Conservation (phyloP, 2,888 invertebrate genomes). For the Dasysyrphus tricinctus region DNA sequence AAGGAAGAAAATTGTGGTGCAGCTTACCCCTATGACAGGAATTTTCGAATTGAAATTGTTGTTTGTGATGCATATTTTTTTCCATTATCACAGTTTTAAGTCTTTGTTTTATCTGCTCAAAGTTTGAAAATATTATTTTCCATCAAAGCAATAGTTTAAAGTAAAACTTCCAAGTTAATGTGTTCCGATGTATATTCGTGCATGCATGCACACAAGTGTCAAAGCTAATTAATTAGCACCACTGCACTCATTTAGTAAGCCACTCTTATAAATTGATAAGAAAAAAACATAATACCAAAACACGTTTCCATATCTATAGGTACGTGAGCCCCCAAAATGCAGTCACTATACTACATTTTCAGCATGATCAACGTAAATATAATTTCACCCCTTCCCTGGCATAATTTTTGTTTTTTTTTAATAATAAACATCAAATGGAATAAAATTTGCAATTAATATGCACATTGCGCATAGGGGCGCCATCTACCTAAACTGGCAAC, state of each 20-base stretch:
- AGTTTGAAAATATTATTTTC: too few relatives aligned
- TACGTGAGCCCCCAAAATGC: conserved; percentile 10
- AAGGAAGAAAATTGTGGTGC: too few relatives aligned
- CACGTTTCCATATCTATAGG: not conserved
- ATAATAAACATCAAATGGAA: conserved; percentile 26
- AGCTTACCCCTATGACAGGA: too few relatives aligned
- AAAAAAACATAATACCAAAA: not conserved
- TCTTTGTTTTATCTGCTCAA: too few relatives aligned
- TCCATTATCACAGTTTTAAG: too few relatives aligned
- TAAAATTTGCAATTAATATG: conserved; percentile 65
- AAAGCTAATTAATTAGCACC: conserved; percentile 20
- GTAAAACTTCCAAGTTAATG: not conserved
- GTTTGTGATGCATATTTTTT: too few relatives aligned
- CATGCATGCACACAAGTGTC: conserved; percentile 8
- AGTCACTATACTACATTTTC: conserved; percentile 4
- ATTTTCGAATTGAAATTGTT: too few relatives aligned
- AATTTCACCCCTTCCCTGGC: conserved; percentile 2
- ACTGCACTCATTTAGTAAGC: conserved; percentile 12
- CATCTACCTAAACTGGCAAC: conserved; percentile 18
- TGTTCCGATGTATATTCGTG: too few relatives aligned
- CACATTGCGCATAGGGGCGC: conserved; percentile 65
- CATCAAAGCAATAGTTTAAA: not conserved
- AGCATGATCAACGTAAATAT: conserved; percentile 45
- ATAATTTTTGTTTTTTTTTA: not conserved
- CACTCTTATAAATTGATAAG: not conserved